These are phyloP conservation scores for Ornithoptera priamus DNA, from an alignment of 2,888 invertebrate genomes.

Conservation along the genomic window DNA sequence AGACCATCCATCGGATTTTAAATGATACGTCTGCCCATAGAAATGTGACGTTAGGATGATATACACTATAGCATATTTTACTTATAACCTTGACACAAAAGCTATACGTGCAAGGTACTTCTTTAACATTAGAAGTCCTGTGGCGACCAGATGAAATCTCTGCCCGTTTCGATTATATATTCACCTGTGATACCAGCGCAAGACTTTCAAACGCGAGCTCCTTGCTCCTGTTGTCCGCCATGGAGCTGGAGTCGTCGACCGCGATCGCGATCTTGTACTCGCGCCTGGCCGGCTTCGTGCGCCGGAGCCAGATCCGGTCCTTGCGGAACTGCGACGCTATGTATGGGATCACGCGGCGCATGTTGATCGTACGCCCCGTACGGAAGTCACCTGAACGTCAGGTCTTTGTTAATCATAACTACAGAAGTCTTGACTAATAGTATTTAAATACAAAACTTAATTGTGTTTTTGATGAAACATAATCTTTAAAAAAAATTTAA, in stretches of 20 bases:
- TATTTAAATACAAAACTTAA: too few species aligned
- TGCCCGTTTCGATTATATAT: background rate
- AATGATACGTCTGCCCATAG: too few species aligned
- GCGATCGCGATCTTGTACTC: slow-evolving; percentile 98
- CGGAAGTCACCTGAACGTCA: slow-evolving; percentile 93
- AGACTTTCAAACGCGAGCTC: slow-evolving; percentile 97
- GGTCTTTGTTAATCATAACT: background rate
- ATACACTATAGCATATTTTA: too few species aligned
- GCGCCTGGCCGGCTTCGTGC: slow-evolving; percentile 96
- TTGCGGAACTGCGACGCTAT: slow-evolving; percentile 99
- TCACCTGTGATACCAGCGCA: slow-evolving; percentile 88
- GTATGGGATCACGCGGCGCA: slow-evolving; percentile 97
- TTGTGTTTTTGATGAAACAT: too few species aligned
- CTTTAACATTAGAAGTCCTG: too few species aligned
- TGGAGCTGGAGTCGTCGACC: slow-evolving; percentile 96
- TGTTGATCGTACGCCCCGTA: slow-evolving; percentile 97
- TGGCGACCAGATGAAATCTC: too few species aligned
- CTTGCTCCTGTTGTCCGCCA: slow-evolving; percentile 94
- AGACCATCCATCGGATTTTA: too few species aligned
- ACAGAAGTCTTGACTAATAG: too few species aligned
- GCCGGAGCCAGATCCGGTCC: slow-evolving; percentile 98
- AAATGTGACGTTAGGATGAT: too few species aligned
- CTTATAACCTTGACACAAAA: too few species aligned
- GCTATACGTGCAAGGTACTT: too few species aligned
- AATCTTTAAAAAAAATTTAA: too few species aligned